Base-by-base conservation (phyloP, 1,140 invertebrate species). In the Luehdorfia chinensis region DNA sequence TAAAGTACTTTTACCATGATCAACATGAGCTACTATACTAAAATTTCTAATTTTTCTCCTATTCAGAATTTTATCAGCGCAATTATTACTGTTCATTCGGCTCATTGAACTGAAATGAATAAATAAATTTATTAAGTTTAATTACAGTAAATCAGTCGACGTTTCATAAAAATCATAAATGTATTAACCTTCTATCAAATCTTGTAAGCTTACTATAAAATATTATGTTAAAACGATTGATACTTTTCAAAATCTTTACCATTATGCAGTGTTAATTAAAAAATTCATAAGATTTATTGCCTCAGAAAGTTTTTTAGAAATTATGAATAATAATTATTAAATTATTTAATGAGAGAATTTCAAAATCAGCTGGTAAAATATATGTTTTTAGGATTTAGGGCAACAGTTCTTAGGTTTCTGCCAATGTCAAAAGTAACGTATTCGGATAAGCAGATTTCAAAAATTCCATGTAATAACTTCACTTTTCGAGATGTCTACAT, bases 1-100 rank as follows among this genome's bases (percentile, higher is more conserved):
- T 50, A 99, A 81, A 4, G 97, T 99, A 75, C 95, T 97, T 87
- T 99, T 99, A 0, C 97, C 98, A 90, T 99, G 97, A 84, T 99
- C 98, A 8, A 99, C 94, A 87, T 99, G 98, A 21, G 98, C 98
- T 49, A 99, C 96, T 57, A 99, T 98, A 83, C 96, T 94, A 70
- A 99, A 98, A 80, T 98, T 98, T 27, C 97, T 87, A 19, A 98
- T 97, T 51, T 90, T 90, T 50, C 94, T 66, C 8, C 68, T 55
- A 32, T 73, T 68, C 16, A 63, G 31, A 7, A 37, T 37, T 5
- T 64, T 61, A 5, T 50, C 39, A 21, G 41, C 21, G 11, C 41
- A 37, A 12, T 70, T 60, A 14, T 64, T 64, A 44, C 70, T 69
- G 5, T 62, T 75, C 1, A 52, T 57, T 12, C 72, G 64, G 21